phyloP scores from a whole-genome alignment of 64 coral and sea anemone genomes.

The Montipora foliosa region DNA sequence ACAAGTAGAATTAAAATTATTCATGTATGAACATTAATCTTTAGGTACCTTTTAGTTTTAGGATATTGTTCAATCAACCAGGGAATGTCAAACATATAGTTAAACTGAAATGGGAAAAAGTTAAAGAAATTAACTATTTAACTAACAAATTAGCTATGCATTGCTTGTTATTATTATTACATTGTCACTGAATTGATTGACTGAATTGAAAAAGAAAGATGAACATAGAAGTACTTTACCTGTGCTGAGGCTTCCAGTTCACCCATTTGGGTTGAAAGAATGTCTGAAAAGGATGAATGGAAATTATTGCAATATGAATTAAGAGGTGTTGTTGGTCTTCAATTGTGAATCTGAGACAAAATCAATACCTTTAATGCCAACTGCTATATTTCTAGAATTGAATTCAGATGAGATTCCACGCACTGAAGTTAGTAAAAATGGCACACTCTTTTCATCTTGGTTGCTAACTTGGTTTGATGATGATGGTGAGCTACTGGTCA shows the following conservation, averaged over 20 bases:
- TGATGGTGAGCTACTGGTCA: neutral
- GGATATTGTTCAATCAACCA: slow-evolving; percentile 94
- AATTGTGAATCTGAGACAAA: no score
- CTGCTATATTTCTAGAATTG: slow-evolving; percentile 70
- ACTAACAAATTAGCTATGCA: no score
- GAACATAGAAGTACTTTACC: slow-evolving; percentile 34
- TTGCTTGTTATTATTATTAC: no score
- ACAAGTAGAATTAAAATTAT: neutral
- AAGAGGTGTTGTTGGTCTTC: neutral
- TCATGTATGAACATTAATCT: neutral
- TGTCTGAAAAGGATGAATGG: slow-evolving; percentile 54
- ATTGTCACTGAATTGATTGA: no score
- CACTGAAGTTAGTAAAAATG: slow-evolving; percentile 94
- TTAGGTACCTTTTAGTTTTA: slow-evolving; percentile 74
- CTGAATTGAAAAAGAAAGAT: neutral
- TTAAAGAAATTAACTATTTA: neutral
- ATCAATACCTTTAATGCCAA: slow-evolving; percentile 71
- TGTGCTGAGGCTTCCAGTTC: slow-evolving; percentile 94
- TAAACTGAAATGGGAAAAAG: slow-evolving; percentile 79
- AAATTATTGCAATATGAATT: no score
- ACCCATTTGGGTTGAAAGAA: slow-evolving; percentile 88
- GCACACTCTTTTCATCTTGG: slow-evolving; percentile 48
- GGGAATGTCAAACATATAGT: slow-evolving; percentile 94
- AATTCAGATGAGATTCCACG: slow-evolving; percentile 78
- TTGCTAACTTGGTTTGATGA: neutral